A percentile compares a stretch with the other conserved stretches of the same genome.
Conservation (phyloP, 2,888 invertebrate species). For the Lepidocyrtoides sp. region DNA sequence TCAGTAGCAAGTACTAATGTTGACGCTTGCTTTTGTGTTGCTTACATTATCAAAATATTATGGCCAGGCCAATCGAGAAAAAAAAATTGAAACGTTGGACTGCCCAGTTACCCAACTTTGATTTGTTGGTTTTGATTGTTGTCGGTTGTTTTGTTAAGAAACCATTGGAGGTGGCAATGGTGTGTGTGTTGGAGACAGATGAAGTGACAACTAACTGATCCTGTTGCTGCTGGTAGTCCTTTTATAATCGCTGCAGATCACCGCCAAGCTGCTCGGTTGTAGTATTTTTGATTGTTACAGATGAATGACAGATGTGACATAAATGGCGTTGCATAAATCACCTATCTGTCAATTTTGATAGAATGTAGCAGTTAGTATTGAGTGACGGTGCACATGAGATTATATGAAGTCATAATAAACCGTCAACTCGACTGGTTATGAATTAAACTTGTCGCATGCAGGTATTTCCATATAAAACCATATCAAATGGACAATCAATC, state of each 20-base stretch:
- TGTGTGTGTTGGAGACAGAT: slow-evolving; percentile 59
- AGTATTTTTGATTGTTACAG: slow-evolving; percentile 46
- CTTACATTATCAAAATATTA: slow-evolving; percentile 31
- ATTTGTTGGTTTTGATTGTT: slow-evolving; percentile 45
- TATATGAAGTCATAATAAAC: slow-evolving; percentile 45
- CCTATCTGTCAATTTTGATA: slow-evolving; percentile 68
- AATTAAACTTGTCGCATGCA: slow-evolving; percentile 2
- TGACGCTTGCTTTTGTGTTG: slow-evolving; percentile 1
- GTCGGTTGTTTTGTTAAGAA: slow-evolving; percentile 45
- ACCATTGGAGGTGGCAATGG: slow-evolving; percentile 8
- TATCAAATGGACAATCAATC: slow-evolving; percentile 22
- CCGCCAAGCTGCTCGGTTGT: not conserved
- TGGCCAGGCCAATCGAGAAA: slow-evolving; percentile 7
- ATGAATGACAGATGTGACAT: slow-evolving; percentile 78
- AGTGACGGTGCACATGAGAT: slow-evolving; percentile 49
- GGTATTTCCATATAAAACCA: slow-evolving; percentile 27
- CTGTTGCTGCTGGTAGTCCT: slow-evolving; percentile 47
- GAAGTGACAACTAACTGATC: slow-evolving; percentile 74
- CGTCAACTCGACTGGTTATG: slow-evolving; percentile 30
- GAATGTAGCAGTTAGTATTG: not conserved
- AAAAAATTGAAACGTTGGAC: not conserved
- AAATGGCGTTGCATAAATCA: slow-evolving; percentile 78
- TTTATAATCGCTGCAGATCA: slow-evolving; percentile 58
- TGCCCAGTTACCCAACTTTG: slow-evolving; percentile 15
- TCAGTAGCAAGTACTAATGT: slow-evolving; percentile 40